Evolutionary conservation across 2,888 invertebrate genomes (phyloP), one percentile per base, ranked within the genome.

Genomic region (Anticlea derivata): DNA sequence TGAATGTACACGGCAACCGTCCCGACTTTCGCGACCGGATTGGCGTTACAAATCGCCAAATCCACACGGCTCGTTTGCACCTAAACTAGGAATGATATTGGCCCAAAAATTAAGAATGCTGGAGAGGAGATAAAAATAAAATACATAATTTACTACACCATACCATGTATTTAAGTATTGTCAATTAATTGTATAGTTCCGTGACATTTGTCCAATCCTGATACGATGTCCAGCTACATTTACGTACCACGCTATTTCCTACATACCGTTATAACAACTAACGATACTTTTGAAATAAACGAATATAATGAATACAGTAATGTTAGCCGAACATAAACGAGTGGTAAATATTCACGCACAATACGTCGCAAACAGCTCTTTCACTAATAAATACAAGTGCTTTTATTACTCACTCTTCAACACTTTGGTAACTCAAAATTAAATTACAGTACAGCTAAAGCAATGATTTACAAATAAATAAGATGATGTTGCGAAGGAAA

Each of bases 361-460:
- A 57, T 61, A 61, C 60, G 57, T 58, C 49, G 55, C 54, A 58
- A 46, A 51, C 46, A 50, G 56, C 58, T 48, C 45, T 49, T 53
- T 61, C 47, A 61, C 55, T 59, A 53, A 62, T 54, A 50, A 59
- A 63, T 39, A 49, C 33, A 58, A 39, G 41, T 51, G 43, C 38
- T 47, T 24, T 35, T 29, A 48, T 17, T 39, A 46, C 47, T 52
- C 58, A 54, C 41, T 50, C 35, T 38, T 77, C 76, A 79, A 80
- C 78, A 84, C 86, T 86, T 87, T 88, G 86, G 86, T 87, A 86
- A 85, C 86, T 80, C 75, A 76, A 73, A 68, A 81, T 73, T 78
- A 83, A 73, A 78, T 78, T 77, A 78, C 55, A 74, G 71, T 78
- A 79, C 63, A 73, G 66, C 76, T 79, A 80, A 66, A 60, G 64